These are phyloP conservation scores for Netelia inedita DNA, from an alignment of 2,888 invertebrate genomes.

Conservation along the genomic window DNA sequence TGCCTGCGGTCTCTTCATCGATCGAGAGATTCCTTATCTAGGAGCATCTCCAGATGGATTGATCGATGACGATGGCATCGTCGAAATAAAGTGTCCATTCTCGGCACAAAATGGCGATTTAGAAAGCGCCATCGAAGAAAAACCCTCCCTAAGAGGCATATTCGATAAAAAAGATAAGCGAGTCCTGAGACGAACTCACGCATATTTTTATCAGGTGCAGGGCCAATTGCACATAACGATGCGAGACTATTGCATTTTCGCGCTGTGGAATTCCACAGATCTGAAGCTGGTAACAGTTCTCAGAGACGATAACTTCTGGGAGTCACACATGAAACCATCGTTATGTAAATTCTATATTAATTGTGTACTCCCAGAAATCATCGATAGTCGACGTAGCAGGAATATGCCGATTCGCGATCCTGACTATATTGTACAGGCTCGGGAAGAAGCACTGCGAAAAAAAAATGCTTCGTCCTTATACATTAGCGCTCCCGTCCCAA, in stretches of 20 bases:
- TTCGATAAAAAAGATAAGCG: constrained; percentile 42
- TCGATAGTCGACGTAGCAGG: constrained; percentile 63
- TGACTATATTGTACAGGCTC: constrained; percentile 53
- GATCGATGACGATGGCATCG: constrained; percentile 67
- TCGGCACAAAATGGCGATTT: constrained; percentile 61
- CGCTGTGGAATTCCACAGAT: constrained; percentile 65
- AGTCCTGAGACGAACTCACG: constrained; percentile 58
- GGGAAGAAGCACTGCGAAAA: neutral
- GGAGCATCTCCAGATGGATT: constrained; percentile 73
- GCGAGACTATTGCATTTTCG: constrained; percentile 64
- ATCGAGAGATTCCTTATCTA: constrained; percentile 66
- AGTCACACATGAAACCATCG: constrained; percentile 61
- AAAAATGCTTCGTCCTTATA: neutral
- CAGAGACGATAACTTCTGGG: constrained; percentile 68
- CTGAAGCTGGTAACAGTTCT: constrained; percentile 54
- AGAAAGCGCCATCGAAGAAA: constrained; percentile 48
- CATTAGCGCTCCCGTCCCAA: no score
- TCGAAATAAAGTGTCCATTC: constrained; percentile 73
- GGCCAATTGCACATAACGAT: constrained; percentile 70
- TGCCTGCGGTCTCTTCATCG: constrained; percentile 74
- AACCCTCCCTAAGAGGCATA: constrained; percentile 21
- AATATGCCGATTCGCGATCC: constrained; percentile 69
- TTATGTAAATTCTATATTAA: constrained; percentile 64
- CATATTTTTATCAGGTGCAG: constrained; percentile 71
- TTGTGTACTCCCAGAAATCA: constrained; percentile 67